A percentile compares a stretch with the other conserved stretches of the same genome.
Conservation (phyloP, 2,888 invertebrate genomes). For the Ectemnius cavifrons region DNA sequence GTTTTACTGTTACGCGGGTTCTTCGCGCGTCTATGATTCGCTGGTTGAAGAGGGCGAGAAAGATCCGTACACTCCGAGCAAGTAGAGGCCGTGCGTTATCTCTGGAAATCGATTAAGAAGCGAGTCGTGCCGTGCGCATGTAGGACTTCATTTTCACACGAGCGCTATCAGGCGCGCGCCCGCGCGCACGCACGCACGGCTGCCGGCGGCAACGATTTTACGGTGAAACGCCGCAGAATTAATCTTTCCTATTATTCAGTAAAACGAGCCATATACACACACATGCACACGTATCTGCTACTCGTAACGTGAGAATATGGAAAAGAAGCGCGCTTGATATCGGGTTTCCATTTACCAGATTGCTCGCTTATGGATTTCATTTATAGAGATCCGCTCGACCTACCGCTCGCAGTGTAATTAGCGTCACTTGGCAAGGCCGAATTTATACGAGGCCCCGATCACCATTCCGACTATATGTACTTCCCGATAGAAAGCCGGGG, state of each 20-base stretch:
- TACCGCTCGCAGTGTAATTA: no score
- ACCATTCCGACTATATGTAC: no score
- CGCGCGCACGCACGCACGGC: neutral
- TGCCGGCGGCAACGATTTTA: conserved; percentile 8
- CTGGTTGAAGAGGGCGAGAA: conserved; percentile 41
- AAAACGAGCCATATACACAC: neutral
- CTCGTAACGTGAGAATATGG: neutral
- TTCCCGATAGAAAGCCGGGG: no score
- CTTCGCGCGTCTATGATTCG: conserved; percentile 21
- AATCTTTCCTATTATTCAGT: conserved; percentile 9
- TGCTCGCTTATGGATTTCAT: no score
- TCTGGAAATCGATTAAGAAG: conserved; percentile 25
- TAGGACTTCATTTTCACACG: conserved; percentile 42
- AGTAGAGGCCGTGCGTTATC: conserved; percentile 28
- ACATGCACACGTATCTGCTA: neutral
- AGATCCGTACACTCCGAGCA: conserved; percentile 37
- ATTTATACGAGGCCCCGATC: no score
- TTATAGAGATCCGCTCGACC: no score
- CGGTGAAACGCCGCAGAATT: neutral
- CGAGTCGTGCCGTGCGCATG: conserved; percentile 5
- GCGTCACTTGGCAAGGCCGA: no score
- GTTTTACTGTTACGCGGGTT: conserved; percentile 7
- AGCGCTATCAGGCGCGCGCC: neutral
- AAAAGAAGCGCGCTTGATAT: no score
- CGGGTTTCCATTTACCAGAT: no score